phyloP scores from a whole-genome alignment of 1,140 invertebrate genomes.

The Drosophila pallidifrons region DNA sequence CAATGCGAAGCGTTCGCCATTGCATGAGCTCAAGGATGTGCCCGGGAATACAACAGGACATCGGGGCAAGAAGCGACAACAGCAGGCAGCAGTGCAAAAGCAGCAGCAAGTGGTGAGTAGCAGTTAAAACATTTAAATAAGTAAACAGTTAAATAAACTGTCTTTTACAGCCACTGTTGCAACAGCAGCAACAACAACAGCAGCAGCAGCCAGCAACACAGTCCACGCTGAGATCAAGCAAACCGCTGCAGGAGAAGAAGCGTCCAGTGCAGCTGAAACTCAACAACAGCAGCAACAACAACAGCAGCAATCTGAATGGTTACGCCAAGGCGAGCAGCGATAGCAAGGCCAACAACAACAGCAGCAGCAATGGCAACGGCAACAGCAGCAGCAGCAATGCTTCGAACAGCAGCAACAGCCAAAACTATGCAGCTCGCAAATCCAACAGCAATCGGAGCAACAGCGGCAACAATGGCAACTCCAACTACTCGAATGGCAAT shows the following conservation, averaged over 20 bases:
- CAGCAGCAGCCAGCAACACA: slow-evolving; percentile 13
- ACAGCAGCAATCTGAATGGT: slow-evolving; percentile 27
- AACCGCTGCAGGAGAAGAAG: slow-evolving; percentile 57
- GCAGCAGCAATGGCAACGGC: slow-evolving; percentile 7
- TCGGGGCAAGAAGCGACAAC: slow-evolving; percentile 64
- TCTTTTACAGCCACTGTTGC: slow-evolving; percentile 5
- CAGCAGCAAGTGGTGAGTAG: slow-evolving; percentile 38
- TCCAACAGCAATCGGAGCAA: slow-evolving; percentile 19
- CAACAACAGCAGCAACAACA: slow-evolving; percentile 10
- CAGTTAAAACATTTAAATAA: background rate
- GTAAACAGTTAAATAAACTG: background rate
- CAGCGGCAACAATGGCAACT: slow-evolving; percentile 29
- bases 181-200: slow-evolving; percentile 16
- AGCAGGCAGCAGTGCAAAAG: slow-evolving; percentile 44
- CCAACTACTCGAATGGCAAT: slow-evolving; percentile 58
- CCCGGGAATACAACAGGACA: slow-evolving; percentile 44
- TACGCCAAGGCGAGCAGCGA: slow-evolving; percentile 25
- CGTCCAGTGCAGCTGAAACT: slow-evolving; percentile 49
- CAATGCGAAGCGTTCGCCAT: slow-evolving; percentile 67
- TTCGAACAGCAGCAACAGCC: slow-evolving; percentile 26
- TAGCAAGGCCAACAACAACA: slow-evolving; percentile 29
- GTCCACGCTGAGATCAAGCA: slow-evolving; percentile 38
- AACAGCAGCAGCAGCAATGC: slow-evolving; percentile 34
- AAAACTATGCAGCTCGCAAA: slow-evolving; percentile 53
- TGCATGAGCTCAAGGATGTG: slow-evolving; percentile 73